Base-by-base conservation (phyloP, 2,888 invertebrate genomes). In the Oscheius onirici region DNA sequence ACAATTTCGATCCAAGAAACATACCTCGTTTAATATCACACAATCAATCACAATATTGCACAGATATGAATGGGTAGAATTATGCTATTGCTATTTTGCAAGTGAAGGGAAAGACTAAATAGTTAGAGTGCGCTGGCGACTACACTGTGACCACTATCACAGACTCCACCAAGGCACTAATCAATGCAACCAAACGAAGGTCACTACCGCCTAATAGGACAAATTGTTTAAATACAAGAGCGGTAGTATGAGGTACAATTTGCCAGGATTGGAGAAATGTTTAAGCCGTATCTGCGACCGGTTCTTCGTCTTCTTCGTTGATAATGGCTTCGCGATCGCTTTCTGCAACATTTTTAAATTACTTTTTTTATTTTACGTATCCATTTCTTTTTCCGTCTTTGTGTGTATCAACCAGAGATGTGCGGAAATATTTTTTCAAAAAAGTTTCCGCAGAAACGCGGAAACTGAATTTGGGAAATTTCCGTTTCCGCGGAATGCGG, bases 301-400 rank as follows among this genome's bases (percentile, higher is more conserved):
- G 60, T 60, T 60, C 60, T 60, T 44, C 60, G 17, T 60, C 60
- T n/a, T 22, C 24, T n/a, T 34, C 34, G 34, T 34, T 34, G 34
- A 60, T 43, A 24, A 60, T 60, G 10, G 60, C 17, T 15, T 60
- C 60, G 3, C 24, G 60, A 43, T 60, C 60, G 15, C 44, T 44
- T 41, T 60, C 60, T 60, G 43, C 22, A 60, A 60, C 24, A 10
- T 34, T 22, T 11, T 24, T n/a, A n/a, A n/a, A n/a, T n/a, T n/a
- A n/a, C n/a, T n/a, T n/a, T n/a, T n/a, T n/a, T n/a, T n/a, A n/a
- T n/a, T n/a, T n/a, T n/a, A n/a, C n/a, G n/a, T n/a, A n/a, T n/a
- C n/a, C n/a, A n/a, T n/a, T n/a, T n/a, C n/a, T n/a, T n/a, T n/a
- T n/a, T n/a, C n/a, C n/a, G n/a, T n/a, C n/a, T n/a, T n/a, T n/a